Conservation (phyloP, 2,888 invertebrate species). For the Chrysolina oricalcia region DNA sequence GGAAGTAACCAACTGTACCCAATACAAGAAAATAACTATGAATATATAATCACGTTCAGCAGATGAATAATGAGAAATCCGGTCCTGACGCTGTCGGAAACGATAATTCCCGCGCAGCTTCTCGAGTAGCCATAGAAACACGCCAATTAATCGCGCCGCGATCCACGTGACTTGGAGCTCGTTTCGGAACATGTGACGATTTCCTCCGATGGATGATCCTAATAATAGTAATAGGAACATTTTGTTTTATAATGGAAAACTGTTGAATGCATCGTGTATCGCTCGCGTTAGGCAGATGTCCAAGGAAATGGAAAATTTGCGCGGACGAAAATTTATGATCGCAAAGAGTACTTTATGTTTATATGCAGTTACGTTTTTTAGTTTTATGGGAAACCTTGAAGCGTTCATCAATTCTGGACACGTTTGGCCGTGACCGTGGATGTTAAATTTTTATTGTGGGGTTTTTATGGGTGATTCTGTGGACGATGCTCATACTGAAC, state of each 20-base stretch:
- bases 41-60: not conserved
- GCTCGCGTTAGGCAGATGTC: not conserved
- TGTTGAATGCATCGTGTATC: slow-evolving; percentile 31
- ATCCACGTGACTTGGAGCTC: slow-evolving; percentile 58
- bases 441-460: not conserved
- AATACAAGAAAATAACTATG: too few species aligned
- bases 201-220: slow-evolving; percentile 23
- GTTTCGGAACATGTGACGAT: slow-evolving; percentile 58
- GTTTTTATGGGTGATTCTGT: not conserved
- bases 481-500: not conserved
- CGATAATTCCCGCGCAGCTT: slow-evolving; percentile 35
- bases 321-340: not conserved
- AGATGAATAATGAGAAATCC: not conserved
- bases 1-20: too few species aligned
- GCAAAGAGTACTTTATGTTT: not conserved
- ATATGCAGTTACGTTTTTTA: slow-evolving; percentile 3
- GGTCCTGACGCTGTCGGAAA: slow-evolving; percentile 5
- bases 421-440: slow-evolving; percentile 12
- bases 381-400: slow-evolving; percentile 7
- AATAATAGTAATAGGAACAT: slow-evolving; percentile 32
- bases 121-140: slow-evolving; percentile 58
- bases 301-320: not conserved
- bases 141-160: slow-evolving; percentile 49
- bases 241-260: slow-evolving; percentile 31
- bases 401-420: not conserved